Conservation (phyloP, 2,888 invertebrate genomes). For the Drosophila sordidapex region DNA sequence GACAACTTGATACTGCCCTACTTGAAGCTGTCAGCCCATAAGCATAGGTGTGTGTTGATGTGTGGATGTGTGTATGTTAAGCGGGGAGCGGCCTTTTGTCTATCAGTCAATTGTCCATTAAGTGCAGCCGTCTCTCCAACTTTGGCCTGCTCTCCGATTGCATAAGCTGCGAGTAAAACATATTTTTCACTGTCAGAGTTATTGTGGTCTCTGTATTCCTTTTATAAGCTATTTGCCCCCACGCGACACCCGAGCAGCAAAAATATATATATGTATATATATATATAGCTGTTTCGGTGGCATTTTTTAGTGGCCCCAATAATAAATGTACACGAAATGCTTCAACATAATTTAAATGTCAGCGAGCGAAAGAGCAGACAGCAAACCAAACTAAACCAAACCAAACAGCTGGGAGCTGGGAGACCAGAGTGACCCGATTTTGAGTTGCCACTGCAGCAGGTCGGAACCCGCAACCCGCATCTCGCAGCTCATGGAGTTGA, state of each 20-base stretch:
- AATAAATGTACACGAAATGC: slow-evolving; percentile 50
- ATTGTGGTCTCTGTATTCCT: slow-evolving; percentile 13
- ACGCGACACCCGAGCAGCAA: slow-evolving; percentile 59
- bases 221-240: slow-evolving; percentile 56
- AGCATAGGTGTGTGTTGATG: neutral
- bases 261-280: slow-evolving; percentile 21
- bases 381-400: slow-evolving; percentile 12
- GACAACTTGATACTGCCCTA: slow-evolving; percentile 48
- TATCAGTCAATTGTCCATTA: slow-evolving; percentile 65
- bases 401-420: slow-evolving; percentile 41
- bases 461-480: slow-evolving; percentile 19
- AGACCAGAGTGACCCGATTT: slow-evolving; percentile 58
- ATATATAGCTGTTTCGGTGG: slow-evolving; percentile 59
- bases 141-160: slow-evolving; percentile 50
- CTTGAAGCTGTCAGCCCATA: slow-evolving; percentile 49
- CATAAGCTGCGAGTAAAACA: slow-evolving; percentile 58
- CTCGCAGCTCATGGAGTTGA: slow-evolving; percentile 39
- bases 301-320: slow-evolving; percentile 66
- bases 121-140: slow-evolving; percentile 31
- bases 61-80: neutral
- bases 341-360: slow-evolving; percentile 74
- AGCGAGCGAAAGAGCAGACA: slow-evolving; percentile 61
- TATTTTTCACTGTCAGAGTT: slow-evolving; percentile 73
- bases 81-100: slow-evolving; percentile 53
- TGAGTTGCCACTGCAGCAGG: slow-evolving; percentile 49